Evolutionary conservation across 2,113 vertebrate species (phyloP), one percentile per base, ranked within the genome.

Genomic region (Pagrus major): DNA sequence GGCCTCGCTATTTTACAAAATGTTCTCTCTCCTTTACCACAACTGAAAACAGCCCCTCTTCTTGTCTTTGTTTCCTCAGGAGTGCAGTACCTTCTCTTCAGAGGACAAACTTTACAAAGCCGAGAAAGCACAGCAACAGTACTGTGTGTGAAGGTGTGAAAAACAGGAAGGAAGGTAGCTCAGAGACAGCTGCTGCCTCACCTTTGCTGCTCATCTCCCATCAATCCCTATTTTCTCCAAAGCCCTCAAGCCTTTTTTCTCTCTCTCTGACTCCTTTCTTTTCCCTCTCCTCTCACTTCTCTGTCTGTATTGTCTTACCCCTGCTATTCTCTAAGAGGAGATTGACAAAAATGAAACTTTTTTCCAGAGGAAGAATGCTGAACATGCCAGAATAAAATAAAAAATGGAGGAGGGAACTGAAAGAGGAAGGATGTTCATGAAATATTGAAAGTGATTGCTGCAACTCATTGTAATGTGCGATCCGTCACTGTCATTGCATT

Each of bases 371-470:
- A 59, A 59, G 69, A 80, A 64, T 64, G 71, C 66, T 74, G 79
- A 91, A 91, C 33, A 63, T 76, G 73, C 39, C 81, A 71, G 78
- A 84, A 77, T 71, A 54, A 73, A 76, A 76, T 46, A 66, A 35
- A 35, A 54, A 74, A 63, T 27, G 59, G 37, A 52, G 47, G 41
- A 59, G 63, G 54, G 64, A 86, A 71, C 59, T 63, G 66, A 86
- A 55, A 78, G 31, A 42, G 44, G 69, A 86, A 83, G 74, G 80
- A 63, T 76, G 47, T 76, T 84, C 85, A 89, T 92, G 87, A 92
- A 91, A 89, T 89, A 91, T 92, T 86, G 82, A 90, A 54, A 52
- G 47, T 31, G 72, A 55, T 75, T 68, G 87, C 80, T 51, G 81
- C 72, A 65, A 81, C 71, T 54, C 59, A 87, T 84, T 87, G 71